Base-by-base conservation (phyloP, 1,140 invertebrate species). In the Galleria mellonella region DNA sequence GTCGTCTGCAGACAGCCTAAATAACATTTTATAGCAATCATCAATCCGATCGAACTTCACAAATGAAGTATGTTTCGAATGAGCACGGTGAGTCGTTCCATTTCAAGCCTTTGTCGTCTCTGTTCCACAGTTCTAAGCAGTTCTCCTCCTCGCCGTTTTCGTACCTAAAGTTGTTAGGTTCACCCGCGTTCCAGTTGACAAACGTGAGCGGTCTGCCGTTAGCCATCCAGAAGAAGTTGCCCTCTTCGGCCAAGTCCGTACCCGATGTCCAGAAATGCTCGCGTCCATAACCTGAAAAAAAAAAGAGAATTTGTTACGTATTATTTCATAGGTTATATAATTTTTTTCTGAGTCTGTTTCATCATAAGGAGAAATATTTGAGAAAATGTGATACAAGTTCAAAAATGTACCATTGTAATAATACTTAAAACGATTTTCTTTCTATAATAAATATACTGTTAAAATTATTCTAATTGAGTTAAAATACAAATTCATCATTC, bases 191-290 rank as follows among this genome's bases (percentile, higher is more conserved):
- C 95, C 94, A 96, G 76, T 97, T 97, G 47, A 94, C 95, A 82
- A 94, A 97, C 17, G 94, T 96, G 23, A 96, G 90, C 4, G 95
- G 94, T 45, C 93, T 88, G 8, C 95, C 95, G 47, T 92, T 96
- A 5, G 94, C 92, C 93, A 96, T 95, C 95, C 95, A 96, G 88
- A 96, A 96, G 88, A 96, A 96, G 42, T 89, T 91, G 4, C 94
- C 94, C 70, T 97, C 94, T 62, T 96, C 94, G 6, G 94, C 95
- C 69, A 96, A 90, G 79, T 97, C 95, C 1, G 95, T 96, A 36
- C 95, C 95, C 10, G 94, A 94, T 14, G 94, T 96, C 95, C 95
- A 97, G 87, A 97, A 97, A 69, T 97, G 95, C 65, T 97, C 95
- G 61, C 94, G 90, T 6, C 94, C 94, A 36, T 95, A 89, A 32